Percentiles rank a stretch among this genome's conserved stretches.
phyloP scores from a whole-genome alignment of 2,113 vertebrate genomes.

The Parotia lawesii region DNA sequence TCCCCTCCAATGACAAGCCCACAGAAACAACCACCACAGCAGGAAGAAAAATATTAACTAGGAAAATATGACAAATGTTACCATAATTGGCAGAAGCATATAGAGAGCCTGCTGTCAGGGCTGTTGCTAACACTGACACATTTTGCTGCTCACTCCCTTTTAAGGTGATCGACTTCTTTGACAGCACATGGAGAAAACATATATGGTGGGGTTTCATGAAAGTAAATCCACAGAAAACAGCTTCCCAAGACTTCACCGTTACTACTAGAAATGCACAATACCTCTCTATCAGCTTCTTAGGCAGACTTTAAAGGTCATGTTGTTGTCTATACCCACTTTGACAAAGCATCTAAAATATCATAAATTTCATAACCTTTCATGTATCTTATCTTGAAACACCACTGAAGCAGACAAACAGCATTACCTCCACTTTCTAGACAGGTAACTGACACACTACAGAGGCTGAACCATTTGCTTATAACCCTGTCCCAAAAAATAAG shows the following conservation, averaged over 20 bases:
- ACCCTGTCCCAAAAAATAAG: not conserved
- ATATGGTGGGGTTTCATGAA: not conserved
- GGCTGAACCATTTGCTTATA: not conserved
- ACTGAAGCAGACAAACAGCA: not conserved
- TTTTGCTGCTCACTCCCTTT: slow-evolving; percentile 7
- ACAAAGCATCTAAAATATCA: not conserved
- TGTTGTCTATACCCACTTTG: not conserved
- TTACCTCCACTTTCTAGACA: not conserved
- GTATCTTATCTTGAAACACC: not conserved
- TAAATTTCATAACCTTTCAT: not conserved
- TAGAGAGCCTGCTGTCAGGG: not conserved
- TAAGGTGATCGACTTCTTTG: not conserved
- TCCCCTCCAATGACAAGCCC: not conserved
- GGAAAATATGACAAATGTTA: slow-evolving; percentile 49
- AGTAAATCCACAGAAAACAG: not conserved
- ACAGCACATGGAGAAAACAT: not conserved
- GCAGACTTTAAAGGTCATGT: not conserved
- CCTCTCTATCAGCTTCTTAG: not conserved
- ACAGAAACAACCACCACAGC: not conserved
- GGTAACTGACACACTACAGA: not conserved
- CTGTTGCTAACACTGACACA: not conserved
- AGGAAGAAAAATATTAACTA: slow-evolving; percentile 19
- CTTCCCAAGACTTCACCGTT: not conserved
- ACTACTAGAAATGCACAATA: not conserved
- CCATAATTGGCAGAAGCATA: slow-evolving; percentile 21